Evolutionary conservation across 2,113 vertebrate genomes (phyloP), one percentile per base, ranked within the genome.

Genomic region (Podarcis cretensis): DNA sequence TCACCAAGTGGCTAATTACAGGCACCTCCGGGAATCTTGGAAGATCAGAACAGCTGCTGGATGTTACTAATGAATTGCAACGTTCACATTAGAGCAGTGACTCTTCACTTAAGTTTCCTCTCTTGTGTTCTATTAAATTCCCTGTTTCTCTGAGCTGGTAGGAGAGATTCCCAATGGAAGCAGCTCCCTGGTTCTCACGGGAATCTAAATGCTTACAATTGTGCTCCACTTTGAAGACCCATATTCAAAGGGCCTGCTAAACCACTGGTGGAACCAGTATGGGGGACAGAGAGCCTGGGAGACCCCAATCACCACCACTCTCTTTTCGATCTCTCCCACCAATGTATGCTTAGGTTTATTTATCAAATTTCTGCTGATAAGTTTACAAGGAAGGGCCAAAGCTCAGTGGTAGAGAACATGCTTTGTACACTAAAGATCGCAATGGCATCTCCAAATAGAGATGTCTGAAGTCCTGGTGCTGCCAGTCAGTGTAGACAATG

Each of bases 11-110:
- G 43, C 16, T 92, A 63, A 74, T 87, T 89, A 80, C 7, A 80
- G 92, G 73, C 88, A 35, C 71, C 0, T 30, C 84, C 81, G 71
- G 82, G 30, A 71, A 80, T 80, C 20, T 18, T n/a, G 84, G 59
- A 90, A 87, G 91, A 92, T 89, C 89, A 77, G 91, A 91, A 92
- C 94, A 96, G 95, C 93, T 96, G 95, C 83, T 94, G 87, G 87
- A 90, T 81, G 87, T 96, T 94, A 94, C 43, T 57, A 32, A 84
- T 32, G 16, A 71, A 37, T 81, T 94, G 87, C 89, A 93, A 89
- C 3, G 18, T 63, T 20, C 16, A 63, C 89, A 93, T 93, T 92
- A 92, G 87, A 94, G 92, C 92, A 93, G 90, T 87, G 86, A 85
- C 81, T 89, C 68, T 87, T 95, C 81, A 86, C n/a, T 84, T 66